These are phyloP conservation scores for Pachliopta kotzebuea DNA, from an alignment of 2,888 invertebrate species.

Conservation along the genomic window DNA sequence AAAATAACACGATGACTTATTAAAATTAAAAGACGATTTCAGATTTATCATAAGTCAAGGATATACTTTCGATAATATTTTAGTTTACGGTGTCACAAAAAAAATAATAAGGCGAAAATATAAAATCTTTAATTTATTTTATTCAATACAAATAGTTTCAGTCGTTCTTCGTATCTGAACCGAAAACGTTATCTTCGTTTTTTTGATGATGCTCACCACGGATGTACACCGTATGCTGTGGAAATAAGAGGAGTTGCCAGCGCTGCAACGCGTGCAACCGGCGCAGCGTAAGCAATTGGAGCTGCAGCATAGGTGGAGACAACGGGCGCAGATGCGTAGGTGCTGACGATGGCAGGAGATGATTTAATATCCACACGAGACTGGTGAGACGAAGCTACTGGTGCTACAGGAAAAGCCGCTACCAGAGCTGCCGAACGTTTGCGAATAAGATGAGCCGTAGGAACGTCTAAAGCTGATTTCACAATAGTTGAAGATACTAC, in stretches of 20 bases:
- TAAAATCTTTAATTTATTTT: slow-evolving; percentile 28
- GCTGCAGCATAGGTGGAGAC: slow-evolving; percentile 48
- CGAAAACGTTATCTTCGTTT: slow-evolving; percentile 49
- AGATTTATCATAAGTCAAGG: not conserved
- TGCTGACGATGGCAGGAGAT: slow-evolving; percentile 40
- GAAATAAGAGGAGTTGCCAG: slow-evolving; percentile 50
- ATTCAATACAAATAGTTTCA: slow-evolving; percentile 53
- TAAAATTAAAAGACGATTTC: too few species aligned
- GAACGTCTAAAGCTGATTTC: slow-evolving; percentile 26
- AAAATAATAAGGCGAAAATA: not conserved
- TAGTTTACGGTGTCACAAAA: not conserved
- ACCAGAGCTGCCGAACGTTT: slow-evolving; percentile 59
- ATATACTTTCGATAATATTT: not conserved
- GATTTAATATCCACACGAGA: slow-evolving; percentile 46
- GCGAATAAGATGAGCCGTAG: slow-evolving; percentile 58
- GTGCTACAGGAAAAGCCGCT: slow-evolving; percentile 39
- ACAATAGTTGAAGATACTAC: not conserved
- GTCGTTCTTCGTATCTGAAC: slow-evolving; percentile 57
- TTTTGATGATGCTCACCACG: slow-evolving; percentile 58
- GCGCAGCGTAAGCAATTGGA: slow-evolving; percentile 49
- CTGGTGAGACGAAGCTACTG: slow-evolving; percentile 48
- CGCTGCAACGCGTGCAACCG: slow-evolving; percentile 43
- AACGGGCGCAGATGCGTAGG: slow-evolving; percentile 41
- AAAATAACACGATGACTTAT: too few species aligned
- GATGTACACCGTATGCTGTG: slow-evolving; percentile 60